Evolutionary conservation across 2,113 vertebrate species (phyloP), one percentile per base, ranked within the genome.

Genomic region (Xiphophorus hellerii): DNA sequence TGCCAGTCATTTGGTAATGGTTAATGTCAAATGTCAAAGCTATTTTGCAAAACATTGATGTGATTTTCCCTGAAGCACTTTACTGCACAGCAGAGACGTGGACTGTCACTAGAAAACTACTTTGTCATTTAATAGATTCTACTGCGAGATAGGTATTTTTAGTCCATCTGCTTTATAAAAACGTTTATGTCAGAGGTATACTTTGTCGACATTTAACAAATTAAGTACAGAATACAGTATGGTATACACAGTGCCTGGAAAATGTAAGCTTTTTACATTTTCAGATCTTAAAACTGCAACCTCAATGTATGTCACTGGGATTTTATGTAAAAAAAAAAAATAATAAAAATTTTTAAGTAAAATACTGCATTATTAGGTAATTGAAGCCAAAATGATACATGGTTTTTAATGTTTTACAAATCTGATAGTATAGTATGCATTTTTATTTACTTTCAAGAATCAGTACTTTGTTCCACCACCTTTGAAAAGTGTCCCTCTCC

Each of bases 21-120:
- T 82, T 33, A 85, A 84, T 81, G 74, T 75, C 69, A 84, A 85
- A 84, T 77, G 78, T 80, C 74, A 80, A 61, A 71, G 33, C 35
- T 11, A 1, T 78, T 83, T 78, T 65, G 4, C 3, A 2, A 81
- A 35, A 68, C 37, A 30, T 7, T 35, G 48, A 74, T 66, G 54
- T 30, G 31, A 71, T 86, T 82, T 77, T 69, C 75, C 42, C 39
- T 65, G 20, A 69, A 73, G 54, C 35, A 48, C 22, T 1, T 58
- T 14, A 3, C 37, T 60, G 71, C 58, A 63, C 48, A 69, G 28
- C 15, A 39, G 15, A 74, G 44, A 64, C 28, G 77, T 20, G 27
- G 27, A 62, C 6, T 6, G 5, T 9, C 58, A 37, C 31, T 66
- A 17, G 8, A 62, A n/a, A 62, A 28, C n/a, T 51, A 22, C 9